A percentile compares a stretch with the other conserved stretches of the same genome.
phyloP scores from a whole-genome alignment of 2,888 invertebrate species.

The Drosophila dives region DNA sequence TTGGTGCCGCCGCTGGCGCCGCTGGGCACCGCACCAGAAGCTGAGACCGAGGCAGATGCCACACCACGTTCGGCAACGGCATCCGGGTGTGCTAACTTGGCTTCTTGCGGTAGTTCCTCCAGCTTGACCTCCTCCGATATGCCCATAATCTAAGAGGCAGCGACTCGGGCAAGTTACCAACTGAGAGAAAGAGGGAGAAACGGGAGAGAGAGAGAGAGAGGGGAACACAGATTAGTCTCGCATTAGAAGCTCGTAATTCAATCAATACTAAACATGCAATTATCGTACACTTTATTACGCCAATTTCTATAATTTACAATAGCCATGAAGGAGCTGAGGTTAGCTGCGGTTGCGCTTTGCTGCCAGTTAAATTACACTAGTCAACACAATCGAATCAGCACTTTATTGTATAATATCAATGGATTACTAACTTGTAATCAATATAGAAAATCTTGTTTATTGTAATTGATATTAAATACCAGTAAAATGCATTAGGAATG shows the following conservation, averaged over 20 bases:
- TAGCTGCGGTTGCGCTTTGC: slow-evolving; percentile 54
- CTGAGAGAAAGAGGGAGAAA: background rate
- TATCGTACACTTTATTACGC: slow-evolving; percentile 82
- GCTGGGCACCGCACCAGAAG: slow-evolving; percentile 77
- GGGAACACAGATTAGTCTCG: slow-evolving; percentile 54
- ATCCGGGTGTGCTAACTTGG: slow-evolving; percentile 83
- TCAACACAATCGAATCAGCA: slow-evolving; percentile 17
- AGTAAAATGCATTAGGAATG: background rate
- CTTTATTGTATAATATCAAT: background rate
- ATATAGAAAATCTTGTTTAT: background rate
- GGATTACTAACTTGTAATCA: background rate
- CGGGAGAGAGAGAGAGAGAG: background rate
- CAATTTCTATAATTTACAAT: slow-evolving; percentile 77
- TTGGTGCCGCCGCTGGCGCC: slow-evolving; percentile 83
- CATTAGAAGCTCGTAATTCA: slow-evolving; percentile 82
- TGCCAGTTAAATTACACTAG: slow-evolving; percentile 28
- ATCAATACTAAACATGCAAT: slow-evolving; percentile 81
- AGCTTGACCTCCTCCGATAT: slow-evolving; percentile 86
- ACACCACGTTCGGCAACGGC: slow-evolving; percentile 84
- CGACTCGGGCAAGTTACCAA: slow-evolving; percentile 33
- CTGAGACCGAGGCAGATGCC: slow-evolving; percentile 46
- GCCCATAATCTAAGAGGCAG: slow-evolving; percentile 84
- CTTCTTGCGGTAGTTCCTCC: slow-evolving; percentile 85
- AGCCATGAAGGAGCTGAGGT: slow-evolving; percentile 67
- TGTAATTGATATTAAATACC: background rate